Percentiles rank a stretch among this genome's conserved stretches.
Evolutionary conservation across 2,797 vertebrate species (phyloP).

Genomic region (Arctocebus calabarensis): DNA sequence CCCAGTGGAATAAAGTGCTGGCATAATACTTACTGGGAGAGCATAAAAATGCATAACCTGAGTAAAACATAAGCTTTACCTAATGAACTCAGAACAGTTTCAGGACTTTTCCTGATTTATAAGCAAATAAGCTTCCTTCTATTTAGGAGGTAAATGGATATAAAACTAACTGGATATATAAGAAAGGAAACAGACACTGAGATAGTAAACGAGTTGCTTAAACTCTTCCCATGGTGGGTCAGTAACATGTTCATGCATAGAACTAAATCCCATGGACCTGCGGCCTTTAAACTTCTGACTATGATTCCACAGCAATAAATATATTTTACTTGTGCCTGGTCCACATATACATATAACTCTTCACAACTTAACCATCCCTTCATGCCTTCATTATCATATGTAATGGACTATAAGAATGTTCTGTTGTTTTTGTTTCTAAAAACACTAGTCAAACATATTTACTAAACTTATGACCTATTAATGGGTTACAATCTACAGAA

Average conservation of each 20-base stretch:
- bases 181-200: background rate
- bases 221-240: background rate
- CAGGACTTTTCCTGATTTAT: constrained; percentile 21
- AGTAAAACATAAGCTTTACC: background rate
- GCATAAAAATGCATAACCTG: background rate
- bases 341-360: background rate
- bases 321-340: background rate
- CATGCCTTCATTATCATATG: background rate
- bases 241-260: background rate
- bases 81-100: constrained; percentile 21
- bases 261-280: background rate
- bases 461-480: background rate
- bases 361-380: background rate
- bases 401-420: background rate
- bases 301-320: background rate
- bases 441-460: background rate
- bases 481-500: background rate
- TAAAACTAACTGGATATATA: background rate
- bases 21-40: background rate
- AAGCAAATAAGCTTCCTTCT: background rate
- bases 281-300: background rate
- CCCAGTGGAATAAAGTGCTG: background rate
- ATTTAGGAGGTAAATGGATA: constrained; percentile 20
- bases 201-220: background rate
- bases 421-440: constrained; percentile 9